Evolutionary conservation across 2,888 invertebrate genomes (phyloP).

Genomic region (Pachymerium ferrugineum): DNA sequence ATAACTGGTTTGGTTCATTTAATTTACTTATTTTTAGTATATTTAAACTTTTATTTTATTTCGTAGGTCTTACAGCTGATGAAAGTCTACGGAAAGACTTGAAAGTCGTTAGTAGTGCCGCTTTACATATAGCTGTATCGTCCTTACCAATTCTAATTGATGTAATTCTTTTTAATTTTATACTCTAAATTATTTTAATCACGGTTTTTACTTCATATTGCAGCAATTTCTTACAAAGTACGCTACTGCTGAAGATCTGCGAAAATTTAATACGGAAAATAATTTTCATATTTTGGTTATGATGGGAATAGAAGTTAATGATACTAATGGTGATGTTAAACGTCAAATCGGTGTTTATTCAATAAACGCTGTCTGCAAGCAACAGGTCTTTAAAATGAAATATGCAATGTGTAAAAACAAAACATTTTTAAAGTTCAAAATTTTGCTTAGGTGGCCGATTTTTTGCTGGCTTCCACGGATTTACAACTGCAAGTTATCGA

Average conservation of each 20-base stretch:
- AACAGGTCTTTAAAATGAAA: conserved; percentile 32
- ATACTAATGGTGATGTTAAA: neutral
- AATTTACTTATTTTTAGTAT: neutral
- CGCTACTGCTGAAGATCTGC: conserved; percentile 23
- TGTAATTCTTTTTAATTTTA: conserved; percentile 28
- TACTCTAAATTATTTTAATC: neutral
- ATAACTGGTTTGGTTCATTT: conserved; percentile 33
- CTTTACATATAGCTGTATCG: conserved; percentile 32
- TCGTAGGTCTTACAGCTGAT: conserved; percentile 53
- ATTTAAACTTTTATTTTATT: neutral
- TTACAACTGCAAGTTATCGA: neutral
- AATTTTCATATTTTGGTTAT: conserved; percentile 34
- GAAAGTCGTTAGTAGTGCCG: conserved; percentile 55
- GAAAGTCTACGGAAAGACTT: conserved; percentile 71
- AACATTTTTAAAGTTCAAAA: neutral
- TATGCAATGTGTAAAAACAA: neutral
- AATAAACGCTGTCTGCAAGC: conserved; percentile 29
- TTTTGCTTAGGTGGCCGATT: conserved; percentile 20
- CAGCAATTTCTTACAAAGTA: conserved; percentile 30
- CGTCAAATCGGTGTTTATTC: conserved; percentile 35
- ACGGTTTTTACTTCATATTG: neutral
- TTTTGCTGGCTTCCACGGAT: neutral
- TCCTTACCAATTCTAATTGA: conserved; percentile 31
- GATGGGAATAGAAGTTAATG: conserved; percentile 34
- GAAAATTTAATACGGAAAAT: conserved; percentile 30